phyloP scores from a whole-genome alignment of 2,888 invertebrate species.

The Imbricaverruca yamaguchii region DNA sequence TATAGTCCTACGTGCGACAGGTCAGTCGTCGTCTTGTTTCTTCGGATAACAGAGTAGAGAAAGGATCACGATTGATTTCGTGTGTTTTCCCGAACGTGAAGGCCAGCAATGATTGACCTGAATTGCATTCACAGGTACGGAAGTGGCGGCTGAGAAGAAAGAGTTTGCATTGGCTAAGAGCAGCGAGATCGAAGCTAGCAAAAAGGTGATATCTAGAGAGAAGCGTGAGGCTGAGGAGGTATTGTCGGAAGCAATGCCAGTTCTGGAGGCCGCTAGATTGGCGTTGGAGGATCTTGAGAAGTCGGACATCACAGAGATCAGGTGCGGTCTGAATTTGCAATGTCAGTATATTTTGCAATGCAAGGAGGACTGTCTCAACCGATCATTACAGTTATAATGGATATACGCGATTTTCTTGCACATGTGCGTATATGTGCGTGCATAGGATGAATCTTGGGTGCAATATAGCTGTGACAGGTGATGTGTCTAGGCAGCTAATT shows the following conservation, averaged over 20 bases:
- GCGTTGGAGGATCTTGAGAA: constrained; percentile 79
- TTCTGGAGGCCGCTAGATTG: constrained; percentile 66
- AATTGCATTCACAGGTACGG: constrained; percentile 36
- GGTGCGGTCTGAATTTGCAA: constrained; percentile 31
- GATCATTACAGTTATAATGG: no score
- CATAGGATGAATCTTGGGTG: no score
- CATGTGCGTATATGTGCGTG: no score
- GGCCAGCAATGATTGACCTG: no score
- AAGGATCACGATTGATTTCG: no score
- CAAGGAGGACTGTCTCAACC: not conserved
- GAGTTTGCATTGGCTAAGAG: constrained; percentile 69
- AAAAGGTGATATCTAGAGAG: constrained; percentile 66
- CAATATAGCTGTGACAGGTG: no score
- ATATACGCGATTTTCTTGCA: no score
- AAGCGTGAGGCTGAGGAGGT: constrained; percentile 76
- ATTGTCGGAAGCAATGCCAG: constrained; percentile 73
- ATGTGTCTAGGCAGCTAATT: no score
- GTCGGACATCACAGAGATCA: constrained; percentile 82
- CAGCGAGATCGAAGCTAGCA: constrained; percentile 72
- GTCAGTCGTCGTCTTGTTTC: no score
- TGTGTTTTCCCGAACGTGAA: no score
- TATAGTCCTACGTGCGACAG: no score
- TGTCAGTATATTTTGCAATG: not conserved
- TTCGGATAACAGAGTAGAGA: no score
- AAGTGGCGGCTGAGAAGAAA: constrained; percentile 64